Evolutionary conservation across 1,140 invertebrate genomes (phyloP).

Genomic region (Drosophila ambigua): DNA sequence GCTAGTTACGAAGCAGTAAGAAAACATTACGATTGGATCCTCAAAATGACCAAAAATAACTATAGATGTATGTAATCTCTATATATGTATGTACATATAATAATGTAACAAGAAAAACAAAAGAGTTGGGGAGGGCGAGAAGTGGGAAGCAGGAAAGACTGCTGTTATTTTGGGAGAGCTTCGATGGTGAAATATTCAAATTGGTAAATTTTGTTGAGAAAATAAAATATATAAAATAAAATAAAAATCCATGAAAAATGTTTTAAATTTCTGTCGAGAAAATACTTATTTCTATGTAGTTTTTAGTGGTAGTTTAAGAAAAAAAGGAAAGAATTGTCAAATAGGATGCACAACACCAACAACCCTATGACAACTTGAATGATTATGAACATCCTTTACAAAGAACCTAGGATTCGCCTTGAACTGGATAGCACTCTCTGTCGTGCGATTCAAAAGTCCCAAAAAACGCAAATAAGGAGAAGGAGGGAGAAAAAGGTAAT

Average conservation of each 20-base stretch:
- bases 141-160: constrained; percentile 3
- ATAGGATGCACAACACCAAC: too few relatives aligned
- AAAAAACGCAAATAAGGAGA: constrained; percentile 12
- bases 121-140: constrained; percentile 8
- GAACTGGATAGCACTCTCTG: constrained; percentile 30
- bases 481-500: constrained; percentile 47
- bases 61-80: constrained; percentile 15
- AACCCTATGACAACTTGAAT: too few relatives aligned
- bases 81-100: constrained; percentile 45
- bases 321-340: too few relatives aligned
- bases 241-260: neutral
- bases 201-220: neutral
- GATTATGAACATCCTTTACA: too few relatives aligned
- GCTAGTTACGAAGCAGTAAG: constrained; percentile 30
- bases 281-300: neutral
- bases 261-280: too few relatives aligned
- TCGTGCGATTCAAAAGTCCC: neutral
- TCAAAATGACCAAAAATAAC: constrained; percentile 58
- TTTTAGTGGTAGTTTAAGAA: too few relatives aligned
- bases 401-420: constrained; percentile 25
- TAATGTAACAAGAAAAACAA: constrained; percentile 55
- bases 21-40: constrained; percentile 51
- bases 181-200: constrained; percentile 18
- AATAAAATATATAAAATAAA: too few relatives aligned
- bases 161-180: constrained; percentile 1